A percentile compares a stretch with the other conserved stretches of the same genome.
Evolutionary conservation across 2,797 vertebrate genomes (phyloP).

Genomic region (Florisuga fusca): DNA sequence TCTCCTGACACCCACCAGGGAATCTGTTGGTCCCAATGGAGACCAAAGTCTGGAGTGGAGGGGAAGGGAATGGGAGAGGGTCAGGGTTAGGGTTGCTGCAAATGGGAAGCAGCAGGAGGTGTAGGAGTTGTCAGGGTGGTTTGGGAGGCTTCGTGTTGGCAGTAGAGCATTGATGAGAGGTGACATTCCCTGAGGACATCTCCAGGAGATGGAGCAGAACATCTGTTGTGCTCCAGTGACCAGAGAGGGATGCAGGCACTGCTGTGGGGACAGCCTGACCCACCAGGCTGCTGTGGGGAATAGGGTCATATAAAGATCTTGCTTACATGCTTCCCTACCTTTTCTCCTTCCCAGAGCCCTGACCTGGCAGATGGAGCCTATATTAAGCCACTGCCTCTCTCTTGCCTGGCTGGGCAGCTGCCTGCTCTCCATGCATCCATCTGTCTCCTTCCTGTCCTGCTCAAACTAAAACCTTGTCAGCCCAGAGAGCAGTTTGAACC

Average conservation of each 20-base stretch:
- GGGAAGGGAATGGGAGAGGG: neutral
- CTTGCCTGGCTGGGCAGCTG: neutral
- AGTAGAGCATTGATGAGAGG: no score
- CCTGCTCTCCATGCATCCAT: neutral
- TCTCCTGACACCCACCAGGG: fast-evolving
- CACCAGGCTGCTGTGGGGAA: neutral
- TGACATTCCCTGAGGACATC: neutral
- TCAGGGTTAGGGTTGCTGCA: neutral
- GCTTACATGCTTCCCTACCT: neutral
- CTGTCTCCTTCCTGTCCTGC: neutral
- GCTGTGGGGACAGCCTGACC: neutral
- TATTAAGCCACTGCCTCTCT: neutral
- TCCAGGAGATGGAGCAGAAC: neutral
- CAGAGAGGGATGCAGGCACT: neutral
- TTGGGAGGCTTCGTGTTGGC: neutral
- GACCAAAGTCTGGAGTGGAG: neutral
- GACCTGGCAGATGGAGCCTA: neutral
- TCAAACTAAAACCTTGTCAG: neutral
- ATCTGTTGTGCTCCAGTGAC: neutral
- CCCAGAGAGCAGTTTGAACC: neutral
- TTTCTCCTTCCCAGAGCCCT: neutral
- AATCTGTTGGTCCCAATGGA: neutral
- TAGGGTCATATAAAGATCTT: fast-evolving
- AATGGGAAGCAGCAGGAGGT: neutral
- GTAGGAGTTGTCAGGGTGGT: no score